A percentile compares a stretch with the other conserved stretches of the same genome.
Conservation (phyloP, 2,888 invertebrate genomes). For the Mactromeris polynyma region DNA sequence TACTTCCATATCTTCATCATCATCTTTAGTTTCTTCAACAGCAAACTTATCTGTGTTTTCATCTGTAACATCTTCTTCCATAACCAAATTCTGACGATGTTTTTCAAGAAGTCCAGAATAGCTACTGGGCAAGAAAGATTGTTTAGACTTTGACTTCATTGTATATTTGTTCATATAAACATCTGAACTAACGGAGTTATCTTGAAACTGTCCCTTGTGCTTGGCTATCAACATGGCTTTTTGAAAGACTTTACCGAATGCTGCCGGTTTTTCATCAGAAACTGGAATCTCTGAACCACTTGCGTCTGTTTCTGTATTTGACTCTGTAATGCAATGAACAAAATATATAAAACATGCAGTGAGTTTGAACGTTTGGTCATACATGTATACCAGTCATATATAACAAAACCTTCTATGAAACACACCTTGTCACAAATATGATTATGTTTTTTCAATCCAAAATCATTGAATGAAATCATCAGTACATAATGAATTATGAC, state of each 20-base stretch:
- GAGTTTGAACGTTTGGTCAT: no score
- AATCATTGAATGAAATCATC: no score
- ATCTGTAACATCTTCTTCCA: constrained; percentile 38
- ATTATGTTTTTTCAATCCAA: no score
- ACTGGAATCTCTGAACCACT: not conserved
- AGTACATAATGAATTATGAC: no score
- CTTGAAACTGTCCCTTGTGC: constrained; percentile 28
- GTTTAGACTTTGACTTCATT: constrained; percentile 43
- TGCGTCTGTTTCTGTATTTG: not conserved
- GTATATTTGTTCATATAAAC: constrained; percentile 51
- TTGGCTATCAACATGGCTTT: constrained; percentile 60
- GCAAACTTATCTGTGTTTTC: constrained; percentile 1
- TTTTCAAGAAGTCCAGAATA: constrained; percentile 50
- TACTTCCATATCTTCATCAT: constrained; percentile 58
- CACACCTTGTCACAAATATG: no score
- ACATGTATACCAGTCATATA: no score
- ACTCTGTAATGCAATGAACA: not conserved
- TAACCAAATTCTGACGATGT: constrained; percentile 47
- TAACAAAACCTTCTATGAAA: no score
- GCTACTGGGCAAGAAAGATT: constrained; percentile 46
- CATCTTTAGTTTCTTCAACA: not conserved
- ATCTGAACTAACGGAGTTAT: constrained; percentile 17
- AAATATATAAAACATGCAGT: no score
- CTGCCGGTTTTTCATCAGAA: constrained; percentile 28
- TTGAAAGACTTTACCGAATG: constrained; percentile 64